Base-by-base conservation (phyloP, 2,113 vertebrate species). In the rabbit (Oryctolagus cuniculus) region DNA sequence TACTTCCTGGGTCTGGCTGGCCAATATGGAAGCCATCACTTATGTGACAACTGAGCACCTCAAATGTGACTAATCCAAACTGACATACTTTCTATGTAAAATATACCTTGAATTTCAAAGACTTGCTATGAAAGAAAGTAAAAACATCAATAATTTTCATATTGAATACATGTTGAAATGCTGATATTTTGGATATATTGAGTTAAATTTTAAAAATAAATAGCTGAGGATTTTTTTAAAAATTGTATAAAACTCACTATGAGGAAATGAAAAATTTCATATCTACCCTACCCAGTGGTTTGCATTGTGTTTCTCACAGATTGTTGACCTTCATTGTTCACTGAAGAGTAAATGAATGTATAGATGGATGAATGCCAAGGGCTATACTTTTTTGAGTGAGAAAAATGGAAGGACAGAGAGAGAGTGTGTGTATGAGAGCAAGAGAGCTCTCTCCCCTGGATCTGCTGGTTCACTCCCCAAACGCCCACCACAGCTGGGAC, bases 191-290 rank as follows among this genome's bases (percentile, higher is more conserved):
- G 22, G 27, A 13, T 77, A 36, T 80, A 44, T 91, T 91, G 29
- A 15, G 27, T 92, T 80, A 85, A 51, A 31, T 81, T 44, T 86
- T 77, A 73, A n/a, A 95, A 88, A 63, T 11, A 90, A 72, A 89
- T 25, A 89, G 34, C n/a, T 67, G 13, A 55, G 53, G 36, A 10
- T 11, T 19, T 87, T 79, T 63, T 69, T 17, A 58, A 58, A 17
- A 58, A 58, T 5, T 58, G 55, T 58, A 58, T 61, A 81, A 83
- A 63, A 73, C 12, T 69, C 29, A 87, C 24, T 55, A 13, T 9
- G 49, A 91, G 29, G 51, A 73, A 64, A n/a, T 25, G 27, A 79
- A n/a, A 55, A 80, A 75, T 80, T 53, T 80, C 29, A 11, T 5
- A 91, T 58, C 24, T 84, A 51, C 24, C 49, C 63, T 58, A 69